These are phyloP conservation scores for Deilephila elpenor DNA, from an alignment of 2,888 invertebrate genomes.

Conservation along the genomic window DNA sequence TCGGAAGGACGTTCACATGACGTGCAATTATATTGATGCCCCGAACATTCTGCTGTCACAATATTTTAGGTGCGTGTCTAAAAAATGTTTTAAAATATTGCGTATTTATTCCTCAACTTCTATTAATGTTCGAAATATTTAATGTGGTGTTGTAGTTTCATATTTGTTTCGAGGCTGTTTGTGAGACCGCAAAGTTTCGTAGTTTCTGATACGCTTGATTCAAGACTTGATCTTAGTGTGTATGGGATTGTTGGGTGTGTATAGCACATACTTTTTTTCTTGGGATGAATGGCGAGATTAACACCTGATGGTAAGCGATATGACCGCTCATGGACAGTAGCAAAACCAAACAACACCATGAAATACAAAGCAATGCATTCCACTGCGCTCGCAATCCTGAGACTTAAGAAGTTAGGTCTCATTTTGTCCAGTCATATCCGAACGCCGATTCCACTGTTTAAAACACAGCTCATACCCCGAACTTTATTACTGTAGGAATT, in stretches of 20 bases:
- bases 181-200: too few species aligned
- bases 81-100: background rate
- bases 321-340: too few species aligned
- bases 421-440: background rate
- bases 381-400: too few species aligned
- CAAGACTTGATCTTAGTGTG: background rate
- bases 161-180: background rate
- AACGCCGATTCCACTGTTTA: background rate
- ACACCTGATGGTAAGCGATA: too few species aligned
- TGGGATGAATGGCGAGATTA: too few species aligned
- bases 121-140: background rate
- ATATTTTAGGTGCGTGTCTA: constrained; percentile 55
- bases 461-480: constrained; percentile 35
- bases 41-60: constrained; percentile 70
- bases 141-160: background rate
- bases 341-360: too few species aligned
- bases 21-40: constrained; percentile 71
- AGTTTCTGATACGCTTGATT: too few species aligned
- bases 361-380: too few species aligned
- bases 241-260: too few species aligned
- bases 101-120: background rate
- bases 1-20: constrained; percentile 36
- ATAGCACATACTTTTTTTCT: too few species aligned
- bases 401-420: too few species aligned
- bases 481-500: constrained; percentile 69